Percentiles rank a stretch among this genome's conserved stretches.
Conservation (phyloP, 2,113 vertebrate genomes). For the Nanorana parkeri region DNA sequence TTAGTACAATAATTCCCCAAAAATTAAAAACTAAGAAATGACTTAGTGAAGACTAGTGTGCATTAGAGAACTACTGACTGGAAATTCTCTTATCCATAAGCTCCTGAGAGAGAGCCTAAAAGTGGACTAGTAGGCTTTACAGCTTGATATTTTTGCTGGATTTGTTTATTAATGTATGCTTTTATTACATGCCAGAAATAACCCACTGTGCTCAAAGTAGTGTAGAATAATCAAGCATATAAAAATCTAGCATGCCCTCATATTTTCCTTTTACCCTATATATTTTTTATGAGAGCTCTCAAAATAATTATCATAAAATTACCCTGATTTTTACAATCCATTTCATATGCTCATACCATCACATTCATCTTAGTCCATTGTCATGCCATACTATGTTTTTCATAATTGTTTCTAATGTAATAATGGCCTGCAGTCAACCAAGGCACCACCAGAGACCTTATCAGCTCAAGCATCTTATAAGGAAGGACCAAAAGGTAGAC, state of each 20-base stretch:
- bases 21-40: conserved; percentile 55
- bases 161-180: conserved; percentile 44
- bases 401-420: no score
- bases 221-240: background rate
- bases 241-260: background rate
- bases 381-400: no score
- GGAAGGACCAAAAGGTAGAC: no score
- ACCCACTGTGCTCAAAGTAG: background rate
- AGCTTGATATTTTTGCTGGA: conserved; percentile 27
- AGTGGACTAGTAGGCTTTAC: conserved; percentile 48
- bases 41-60: conserved; percentile 48
- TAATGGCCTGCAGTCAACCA: no score
- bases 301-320: no score
- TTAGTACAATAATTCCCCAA: conserved; percentile 55
- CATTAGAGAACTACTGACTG: conserved; percentile 39
- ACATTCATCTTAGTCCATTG: no score
- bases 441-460: no score
- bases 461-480: no score
- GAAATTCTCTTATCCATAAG: conserved; percentile 52
- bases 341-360: no score
- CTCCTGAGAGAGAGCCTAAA: conserved; percentile 36
- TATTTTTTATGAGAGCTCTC: no score
- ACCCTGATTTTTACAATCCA: no score
- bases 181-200: conserved; percentile 37
- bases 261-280: no score